These are phyloP conservation scores for Paelopatides confundens DNA, from an alignment of 53 echinoderm and acorn worm species.

Conservation along the genomic window DNA sequence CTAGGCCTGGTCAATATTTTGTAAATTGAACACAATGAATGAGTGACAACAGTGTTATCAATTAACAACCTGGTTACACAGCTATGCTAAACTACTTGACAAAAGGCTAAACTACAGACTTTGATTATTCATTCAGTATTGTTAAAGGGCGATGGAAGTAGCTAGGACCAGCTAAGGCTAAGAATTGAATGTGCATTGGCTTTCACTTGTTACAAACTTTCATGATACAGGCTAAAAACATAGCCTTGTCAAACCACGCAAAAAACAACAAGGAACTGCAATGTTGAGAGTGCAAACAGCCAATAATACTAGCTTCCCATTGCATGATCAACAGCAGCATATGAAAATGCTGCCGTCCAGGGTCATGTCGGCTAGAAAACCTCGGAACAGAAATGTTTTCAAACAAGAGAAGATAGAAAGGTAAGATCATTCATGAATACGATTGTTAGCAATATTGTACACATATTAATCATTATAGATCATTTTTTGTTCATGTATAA, in stretches of 20 bases:
- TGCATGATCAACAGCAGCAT: conserved; percentile 44
- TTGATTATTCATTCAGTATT: no score
- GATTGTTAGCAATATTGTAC: no score
- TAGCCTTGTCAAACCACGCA: background rate
- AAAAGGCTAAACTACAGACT: no score
- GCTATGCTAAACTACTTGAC: no score
- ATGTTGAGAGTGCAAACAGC: conserved; percentile 30
- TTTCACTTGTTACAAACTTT: background rate
- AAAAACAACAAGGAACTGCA: background rate
- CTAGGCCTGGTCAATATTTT: background rate
- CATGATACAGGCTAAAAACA: conserved; percentile 18
- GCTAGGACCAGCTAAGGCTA: no score
- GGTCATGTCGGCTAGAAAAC: conserved; percentile 81
- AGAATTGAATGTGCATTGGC: no score
- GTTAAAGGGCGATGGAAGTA: no score
- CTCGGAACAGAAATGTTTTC: conserved; percentile 86
- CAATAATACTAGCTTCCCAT: conserved; percentile 3
- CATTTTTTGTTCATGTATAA: no score
- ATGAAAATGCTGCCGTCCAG: conserved; percentile 39
- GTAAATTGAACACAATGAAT: background rate
- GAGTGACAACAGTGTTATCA: no score
- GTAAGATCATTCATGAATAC: no score
- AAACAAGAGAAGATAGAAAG: conserved; percentile 81
- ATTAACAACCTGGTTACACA: no score
- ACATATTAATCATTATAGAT: no score